Base-by-base conservation (phyloP, 2,113 vertebrate genomes). In the Heteronetta atricapilla region DNA sequence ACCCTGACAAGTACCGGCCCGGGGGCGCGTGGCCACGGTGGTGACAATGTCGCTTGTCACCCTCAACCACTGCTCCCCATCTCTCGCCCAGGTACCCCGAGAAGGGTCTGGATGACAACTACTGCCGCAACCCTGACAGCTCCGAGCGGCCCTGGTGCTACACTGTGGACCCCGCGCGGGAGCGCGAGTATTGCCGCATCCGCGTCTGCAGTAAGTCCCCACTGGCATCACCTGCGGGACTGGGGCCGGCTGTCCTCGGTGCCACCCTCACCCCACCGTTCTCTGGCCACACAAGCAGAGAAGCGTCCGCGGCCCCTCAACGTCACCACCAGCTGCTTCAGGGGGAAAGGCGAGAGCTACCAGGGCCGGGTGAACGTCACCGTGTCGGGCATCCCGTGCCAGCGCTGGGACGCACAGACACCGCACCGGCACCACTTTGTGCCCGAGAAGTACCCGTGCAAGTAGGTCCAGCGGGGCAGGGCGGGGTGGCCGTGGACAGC, bases 61-160 rank as follows among this genome's bases (percentile, higher is more conserved):
- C 22, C 8, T 36, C 69, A 94, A 2, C 17, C 1, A 0, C 87
- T 13, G 25, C 66, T 69, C 36, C 22, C 28, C 6, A 0, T 66
- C 52, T 96, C 64, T 13, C 36, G n/a, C 34, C 10, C 90, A 99
- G 99, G 95, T 99, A 99, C 91, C 99, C 98, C 0, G 99, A 99
- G 93, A 99, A 99, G 96, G 98, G 98, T 59, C 96, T 99, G 80
- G 98, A 99, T 10, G 99, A 99, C 96, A 99, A 99, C 97, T 99
- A 99, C 92, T 99, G 99, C 90, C 99, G 99, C 72, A 99, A 99
- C 81, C 99, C 99, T 0, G 99, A 99, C 28, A 98, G 98, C 63
- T 99, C 99, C 0, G 99, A 99, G 11, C 96, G 98, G 59, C 99
- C 99, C 68, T 99, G 99, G 99, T 99, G 99, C 96, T 99, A 99